Evolutionary conservation across 2,888 invertebrate genomes (phyloP), one percentile per base, ranked within the genome.

Genomic region (Liposcelis brunnea): DNA sequence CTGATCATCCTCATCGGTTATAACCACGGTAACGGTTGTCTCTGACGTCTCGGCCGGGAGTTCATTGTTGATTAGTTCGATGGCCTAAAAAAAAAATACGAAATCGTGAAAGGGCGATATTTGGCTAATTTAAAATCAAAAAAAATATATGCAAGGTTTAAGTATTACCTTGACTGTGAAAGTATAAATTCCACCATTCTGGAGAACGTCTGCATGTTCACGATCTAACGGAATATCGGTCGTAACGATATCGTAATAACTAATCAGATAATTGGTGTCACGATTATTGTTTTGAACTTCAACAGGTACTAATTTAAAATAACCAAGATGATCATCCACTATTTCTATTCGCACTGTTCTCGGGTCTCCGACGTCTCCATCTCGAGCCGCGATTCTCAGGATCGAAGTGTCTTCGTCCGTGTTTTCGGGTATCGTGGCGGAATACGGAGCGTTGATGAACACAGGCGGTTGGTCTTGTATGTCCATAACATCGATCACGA

Each of bases 401-500:
- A 86, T 74, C n/a, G n/a, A n/a, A n/a, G n/a, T n/a, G n/a, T n/a
- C n/a, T n/a, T 74, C 66, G 1, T 71, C 64, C 0, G 78, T 78
- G 54, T 82, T 83, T 61, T 89, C 87, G 2, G 75, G 68, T 1
- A 87, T 70, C 0, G 77, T 77, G 1, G 78, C 77, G 3, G 81
- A 81, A 56, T 81, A 87, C 0, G 86, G 86, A 1, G 82, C 78
- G 57, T 82, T 81, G 1, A 78, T 59, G 55, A 89, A 86, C n/a
- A 73, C 65, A 0, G 87, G 87, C 6, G 82, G 79, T 54, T 84
- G 84, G 61, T 89, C 86, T 58, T 75, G 89, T 0, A 84, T 75
- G 57, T 89, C 89, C 48, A 75, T 64, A 5, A 89, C 72, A 34
- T 79, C 75, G 0, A 80, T 77, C 0, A 82, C 74, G 10, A 89